A percentile compares a stretch with the other conserved stretches of the same genome.
Evolutionary conservation across 2,797 vertebrate species (phyloP).

Genomic region (Pipistrellus nathusii): DNA sequence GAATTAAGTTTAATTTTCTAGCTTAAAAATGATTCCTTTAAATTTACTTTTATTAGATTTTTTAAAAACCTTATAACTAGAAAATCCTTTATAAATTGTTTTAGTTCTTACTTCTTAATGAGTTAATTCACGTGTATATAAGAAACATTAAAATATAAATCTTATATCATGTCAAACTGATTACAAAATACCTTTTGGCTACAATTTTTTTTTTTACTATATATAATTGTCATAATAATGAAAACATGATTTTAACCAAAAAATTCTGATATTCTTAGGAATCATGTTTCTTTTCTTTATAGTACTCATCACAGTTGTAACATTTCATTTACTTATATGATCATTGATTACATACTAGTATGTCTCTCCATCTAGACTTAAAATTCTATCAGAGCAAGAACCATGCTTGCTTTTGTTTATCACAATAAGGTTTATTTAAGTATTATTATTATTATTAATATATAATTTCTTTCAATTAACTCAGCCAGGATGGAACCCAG

Average conservation of each 20-base stretch:
- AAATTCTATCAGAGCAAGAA: neutral
- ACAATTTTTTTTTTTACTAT: neutral
- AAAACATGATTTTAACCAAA: constrained; percentile 29
- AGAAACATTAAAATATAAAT: constrained; percentile 41
- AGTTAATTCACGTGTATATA: neutral
- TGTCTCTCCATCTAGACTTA: neutral
- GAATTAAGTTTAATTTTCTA: neutral
- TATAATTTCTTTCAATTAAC: neutral
- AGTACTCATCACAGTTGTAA: neutral
- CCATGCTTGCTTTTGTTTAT: constrained; percentile 9
- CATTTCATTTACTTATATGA: constrained; percentile 9
- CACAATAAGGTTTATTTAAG: neutral
- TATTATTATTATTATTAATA: neutral
- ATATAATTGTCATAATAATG: constrained; percentile 27
- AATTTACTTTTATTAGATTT: constrained; percentile 10
- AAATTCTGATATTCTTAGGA: neutral
- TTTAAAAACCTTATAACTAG: constrained; percentile 24
- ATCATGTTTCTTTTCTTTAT: neutral
- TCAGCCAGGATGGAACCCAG: neutral
- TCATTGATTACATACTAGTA: neutral
- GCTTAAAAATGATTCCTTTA: constrained; percentile 55
- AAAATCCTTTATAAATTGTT: neutral
- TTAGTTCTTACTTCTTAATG: constrained; percentile 21
- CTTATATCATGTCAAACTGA: neutral
- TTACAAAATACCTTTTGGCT: constrained; percentile 11